A percentile compares a stretch with the other conserved stretches of the same genome.
These are phyloP conservation scores for Poecilia picta DNA, from an alignment of 2,797 vertebrate species.

Conservation along the genomic window DNA sequence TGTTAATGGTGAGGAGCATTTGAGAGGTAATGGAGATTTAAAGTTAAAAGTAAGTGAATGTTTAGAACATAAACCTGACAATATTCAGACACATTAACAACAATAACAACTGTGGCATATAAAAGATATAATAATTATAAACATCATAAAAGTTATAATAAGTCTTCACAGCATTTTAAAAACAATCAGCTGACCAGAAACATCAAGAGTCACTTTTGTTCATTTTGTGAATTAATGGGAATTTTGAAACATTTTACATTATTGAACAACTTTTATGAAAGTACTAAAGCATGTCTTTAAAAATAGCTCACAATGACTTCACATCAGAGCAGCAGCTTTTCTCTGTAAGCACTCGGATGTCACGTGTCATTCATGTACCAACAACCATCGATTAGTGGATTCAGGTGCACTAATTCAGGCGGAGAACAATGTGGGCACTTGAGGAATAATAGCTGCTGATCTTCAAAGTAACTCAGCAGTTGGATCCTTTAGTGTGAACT, in stretches of 20 bases:
- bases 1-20: too few relatives aligned
- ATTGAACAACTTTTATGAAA: not conserved
- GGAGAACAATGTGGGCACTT: slow-evolving; percentile 71
- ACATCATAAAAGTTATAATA: not conserved
- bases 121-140: not conserved
- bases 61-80: not conserved
- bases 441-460: slow-evolving; percentile 60
- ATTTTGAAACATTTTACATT: not conserved
- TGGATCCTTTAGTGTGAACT: slow-evolving; percentile 65
- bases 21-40: too few relatives aligned
- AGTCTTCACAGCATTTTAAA: not conserved
- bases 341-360: slow-evolving; percentile 52
- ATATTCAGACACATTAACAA: not conserved
- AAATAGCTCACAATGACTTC: not conserved
- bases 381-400: slow-evolving; percentile 70
- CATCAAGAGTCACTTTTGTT: too few relatives aligned
- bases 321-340: slow-evolving; percentile 26
- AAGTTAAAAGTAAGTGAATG: not conserved
- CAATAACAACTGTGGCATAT: not conserved
- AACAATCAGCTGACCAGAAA: too few relatives aligned
- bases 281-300: not conserved
- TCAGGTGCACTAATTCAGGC: slow-evolving; percentile 76
- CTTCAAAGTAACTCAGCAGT: slow-evolving; percentile 65
- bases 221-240: too few relatives aligned
- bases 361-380: slow-evolving; percentile 53